phyloP scores from a whole-genome alignment of 1,140 invertebrate genomes.

The Stenopsyche tienmushanensis region DNA sequence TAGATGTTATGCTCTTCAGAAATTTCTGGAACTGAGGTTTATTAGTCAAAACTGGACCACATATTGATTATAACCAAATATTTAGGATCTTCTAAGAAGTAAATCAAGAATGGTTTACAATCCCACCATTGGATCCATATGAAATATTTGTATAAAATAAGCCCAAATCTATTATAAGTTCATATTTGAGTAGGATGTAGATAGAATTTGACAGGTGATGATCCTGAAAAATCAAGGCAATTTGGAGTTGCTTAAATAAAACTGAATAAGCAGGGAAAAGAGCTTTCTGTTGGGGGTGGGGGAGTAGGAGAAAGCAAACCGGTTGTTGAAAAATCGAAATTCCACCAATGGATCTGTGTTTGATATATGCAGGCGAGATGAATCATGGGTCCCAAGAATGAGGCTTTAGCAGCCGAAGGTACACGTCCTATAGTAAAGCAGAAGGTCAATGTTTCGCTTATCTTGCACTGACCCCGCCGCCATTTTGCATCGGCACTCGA shows the following conservation, averaged over 20 bases:
- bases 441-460: constrained; percentile 22
- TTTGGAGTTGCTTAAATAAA: neutral
- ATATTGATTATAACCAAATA: no score
- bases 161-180: no score
- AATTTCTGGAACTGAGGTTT: no score
- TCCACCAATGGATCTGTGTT: neutral
- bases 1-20: no score
- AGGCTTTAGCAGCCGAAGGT: neutral
- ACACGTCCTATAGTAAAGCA: neutral
- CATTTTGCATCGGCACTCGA: constrained; percentile 17
- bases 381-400: neutral
- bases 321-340: neutral
- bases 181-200: no score
- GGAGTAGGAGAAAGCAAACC: neutral
- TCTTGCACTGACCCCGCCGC: constrained; percentile 25
- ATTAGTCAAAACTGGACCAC: no score
- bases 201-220: no score
- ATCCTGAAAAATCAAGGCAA: no score
- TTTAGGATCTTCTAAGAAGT: no score
- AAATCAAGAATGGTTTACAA: no score
- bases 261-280: neutral
- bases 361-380: neutral
- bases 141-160: no score
- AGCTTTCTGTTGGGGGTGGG: neutral
- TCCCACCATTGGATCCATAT: no score